These are phyloP conservation scores for Morpho achilles DNA, from an alignment of 2,888 invertebrate species.

Conservation along the genomic window DNA sequence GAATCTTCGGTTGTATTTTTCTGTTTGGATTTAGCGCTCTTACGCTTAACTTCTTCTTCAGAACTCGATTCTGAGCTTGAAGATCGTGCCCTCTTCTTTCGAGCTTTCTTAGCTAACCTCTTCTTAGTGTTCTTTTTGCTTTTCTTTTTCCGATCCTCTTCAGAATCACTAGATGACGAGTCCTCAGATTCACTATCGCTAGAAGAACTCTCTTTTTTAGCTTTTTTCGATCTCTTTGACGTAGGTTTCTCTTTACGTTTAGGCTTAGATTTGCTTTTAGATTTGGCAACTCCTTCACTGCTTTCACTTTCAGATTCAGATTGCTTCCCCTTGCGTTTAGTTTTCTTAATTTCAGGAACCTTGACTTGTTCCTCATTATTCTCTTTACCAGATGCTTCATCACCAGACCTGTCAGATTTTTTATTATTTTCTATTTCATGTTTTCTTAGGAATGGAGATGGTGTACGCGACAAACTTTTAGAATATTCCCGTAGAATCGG, in stretches of 20 bases:
- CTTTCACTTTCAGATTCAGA: slow-evolving; percentile 71
- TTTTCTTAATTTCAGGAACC: slow-evolving; percentile 59
- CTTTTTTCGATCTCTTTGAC: slow-evolving; percentile 75
- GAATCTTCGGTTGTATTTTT: slow-evolving; percentile 73
- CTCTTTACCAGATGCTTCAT: slow-evolving; percentile 69
- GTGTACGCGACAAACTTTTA: slow-evolving; percentile 89
- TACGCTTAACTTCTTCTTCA: slow-evolving; percentile 72
- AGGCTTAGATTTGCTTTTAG: slow-evolving; percentile 64
- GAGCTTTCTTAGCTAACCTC: slow-evolving; percentile 66
- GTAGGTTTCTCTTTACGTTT: slow-evolving; percentile 77
- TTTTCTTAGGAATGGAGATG: slow-evolving; percentile 89
- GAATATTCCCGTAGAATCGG: slow-evolving; percentile 79
- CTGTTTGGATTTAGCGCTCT: slow-evolving; percentile 66
- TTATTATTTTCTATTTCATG: slow-evolving; percentile 77
- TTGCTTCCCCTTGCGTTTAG: slow-evolving; percentile 76
- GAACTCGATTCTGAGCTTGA: slow-evolving; percentile 75
- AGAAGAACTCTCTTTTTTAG: slow-evolving; percentile 68
- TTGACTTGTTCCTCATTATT: slow-evolving; percentile 61
- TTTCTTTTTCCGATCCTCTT: slow-evolving; percentile 73
- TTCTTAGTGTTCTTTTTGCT: slow-evolving; percentile 70
- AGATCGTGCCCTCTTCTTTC: slow-evolving; percentile 67
- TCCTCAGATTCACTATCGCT: slow-evolving; percentile 75
- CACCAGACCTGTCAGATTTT: slow-evolving; percentile 63
- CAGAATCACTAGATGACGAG: slow-evolving; percentile 72
- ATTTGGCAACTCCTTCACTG: slow-evolving; percentile 61